Percentiles rank a stretch among this genome's conserved stretches.
phyloP scores from a whole-genome alignment of 2,113 vertebrate species.

The Oryzias woworae region DNA sequence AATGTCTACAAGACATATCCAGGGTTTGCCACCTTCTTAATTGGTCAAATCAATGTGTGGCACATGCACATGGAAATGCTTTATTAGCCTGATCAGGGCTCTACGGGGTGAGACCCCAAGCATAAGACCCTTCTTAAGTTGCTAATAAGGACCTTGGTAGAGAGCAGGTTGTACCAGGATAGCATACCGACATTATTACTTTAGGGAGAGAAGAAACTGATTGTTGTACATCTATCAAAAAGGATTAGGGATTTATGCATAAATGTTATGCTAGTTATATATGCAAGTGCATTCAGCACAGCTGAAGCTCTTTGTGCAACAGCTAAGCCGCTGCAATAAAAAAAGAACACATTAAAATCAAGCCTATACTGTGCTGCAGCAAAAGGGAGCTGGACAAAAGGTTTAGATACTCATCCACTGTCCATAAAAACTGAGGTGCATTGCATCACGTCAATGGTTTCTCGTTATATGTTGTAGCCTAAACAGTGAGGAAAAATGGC shows the following conservation, averaged over 20 bases:
- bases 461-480: not conserved
- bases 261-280: slow-evolving; percentile 39
- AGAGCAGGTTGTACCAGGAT: slow-evolving; percentile 44
- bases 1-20: slow-evolving; percentile 43
- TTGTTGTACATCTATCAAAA: slow-evolving; percentile 35
- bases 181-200: slow-evolving; percentile 51
- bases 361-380: slow-evolving; percentile 33
- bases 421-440: slow-evolving; percentile 8
- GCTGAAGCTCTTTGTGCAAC: slow-evolving; percentile 28
- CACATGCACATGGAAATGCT: slow-evolving; percentile 66
- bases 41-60: slow-evolving; percentile 62
- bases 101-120: slow-evolving; percentile 47
- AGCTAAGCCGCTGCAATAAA: slow-evolving; percentile 28
- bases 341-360: slow-evolving; percentile 27
- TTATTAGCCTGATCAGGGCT: slow-evolving; percentile 74
- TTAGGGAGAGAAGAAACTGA: slow-evolving; percentile 28
- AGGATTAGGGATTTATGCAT: slow-evolving; percentile 44
- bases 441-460: slow-evolving; percentile 17
- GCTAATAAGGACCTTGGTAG: slow-evolving; percentile 62
- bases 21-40: slow-evolving; percentile 70
- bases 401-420: slow-evolving; percentile 4
- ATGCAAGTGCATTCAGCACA: slow-evolving; percentile 37
- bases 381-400: slow-evolving; percentile 22
- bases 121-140: slow-evolving; percentile 57
- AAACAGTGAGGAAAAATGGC: slow-evolving; percentile 2